Evolutionary conservation across 2,888 invertebrate species (phyloP), one percentile per base, ranked within the genome.

Genomic region (Parnassius apollo): DNA sequence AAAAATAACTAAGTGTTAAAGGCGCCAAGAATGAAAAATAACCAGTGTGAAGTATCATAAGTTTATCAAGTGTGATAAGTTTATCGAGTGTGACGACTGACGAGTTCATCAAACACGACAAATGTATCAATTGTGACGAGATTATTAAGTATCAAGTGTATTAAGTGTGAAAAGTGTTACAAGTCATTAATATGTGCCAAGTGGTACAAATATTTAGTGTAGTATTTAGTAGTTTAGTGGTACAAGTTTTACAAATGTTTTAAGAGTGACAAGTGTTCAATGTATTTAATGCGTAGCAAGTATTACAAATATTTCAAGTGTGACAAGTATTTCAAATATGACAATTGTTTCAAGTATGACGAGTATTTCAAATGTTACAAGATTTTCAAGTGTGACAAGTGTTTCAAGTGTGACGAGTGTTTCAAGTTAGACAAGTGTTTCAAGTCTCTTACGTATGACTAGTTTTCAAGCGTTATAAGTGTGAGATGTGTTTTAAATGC

Each of bases 111-210:
- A 7, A 35, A 7, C 35, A 35, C 7, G 35, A 35, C 7, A 35
- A 35, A 35, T 35, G 7, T 35, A 35, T 35, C 35, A 35, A 18
- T 18, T 18, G 18, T 18, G 18, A 18, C 18, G 18, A 18, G 18
- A 18, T 1, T 18, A 18, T 18, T 18, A 18, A 18, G 18, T 1
- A 18, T 18, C 18, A 18, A 18, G 18, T 18, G 18, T 18, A 18
- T 18, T 18, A 56, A 56, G 48, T 56, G 56, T 56, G n/a, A 7
- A 42, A 42, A 56, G 46, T 46, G 46, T 56, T 46, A 46, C 46
- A 56, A 46, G 48, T 48, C 13, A 18, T 18, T 18, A 18, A 18
- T 18, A 1, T 18, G 18, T 18, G 18, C 18, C 18, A 18, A 18
- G 18, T 18, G 18, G 0, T 18, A 18, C 18, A 18, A 18, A 1